These are phyloP conservation scores for Glossophaga mutica DNA, from an alignment of 2,797 vertebrate genomes.

Conservation along the genomic window DNA sequence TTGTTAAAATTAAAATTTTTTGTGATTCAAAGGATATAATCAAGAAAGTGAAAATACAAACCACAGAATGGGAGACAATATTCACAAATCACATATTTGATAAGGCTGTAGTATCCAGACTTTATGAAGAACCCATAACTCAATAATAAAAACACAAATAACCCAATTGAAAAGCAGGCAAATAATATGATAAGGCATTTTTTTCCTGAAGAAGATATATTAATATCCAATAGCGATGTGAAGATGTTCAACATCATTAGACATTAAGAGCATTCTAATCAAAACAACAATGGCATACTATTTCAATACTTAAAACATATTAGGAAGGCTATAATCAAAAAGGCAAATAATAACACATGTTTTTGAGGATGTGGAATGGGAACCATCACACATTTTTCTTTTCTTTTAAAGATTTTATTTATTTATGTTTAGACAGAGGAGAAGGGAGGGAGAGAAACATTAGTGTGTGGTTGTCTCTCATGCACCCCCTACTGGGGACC, in stretches of 20 bases:
- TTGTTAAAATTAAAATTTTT: neutral
- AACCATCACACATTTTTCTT: neutral
- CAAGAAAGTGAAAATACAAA: slow-evolving; percentile 20
- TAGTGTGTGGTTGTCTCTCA: too few species aligned
- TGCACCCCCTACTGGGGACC: too few species aligned
- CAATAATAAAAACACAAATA: slow-evolving; percentile 23
- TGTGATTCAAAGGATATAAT: neutral
- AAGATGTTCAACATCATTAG: neutral
- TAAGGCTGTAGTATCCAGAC: neutral
- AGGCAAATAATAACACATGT: neutral
- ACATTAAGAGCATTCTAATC: neutral
- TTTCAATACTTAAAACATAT: neutral
- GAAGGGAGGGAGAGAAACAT: too few species aligned
- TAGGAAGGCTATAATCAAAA: neutral
- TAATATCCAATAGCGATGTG: neutral
- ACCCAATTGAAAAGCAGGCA: neutral
- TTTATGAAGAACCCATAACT: neutral
- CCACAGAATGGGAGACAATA: neutral
- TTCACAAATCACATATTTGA: neutral
- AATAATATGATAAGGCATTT: neutral
- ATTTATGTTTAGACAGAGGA: too few species aligned
- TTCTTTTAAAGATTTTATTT: too few species aligned
- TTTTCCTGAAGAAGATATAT: neutral
- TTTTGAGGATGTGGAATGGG: neutral
- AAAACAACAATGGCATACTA: neutral